Percentiles rank a stretch among this genome's conserved stretches.
These are phyloP conservation scores for Mastomys natalensis DNA, from an alignment of 2,113 vertebrate species.

Conservation along the genomic window DNA sequence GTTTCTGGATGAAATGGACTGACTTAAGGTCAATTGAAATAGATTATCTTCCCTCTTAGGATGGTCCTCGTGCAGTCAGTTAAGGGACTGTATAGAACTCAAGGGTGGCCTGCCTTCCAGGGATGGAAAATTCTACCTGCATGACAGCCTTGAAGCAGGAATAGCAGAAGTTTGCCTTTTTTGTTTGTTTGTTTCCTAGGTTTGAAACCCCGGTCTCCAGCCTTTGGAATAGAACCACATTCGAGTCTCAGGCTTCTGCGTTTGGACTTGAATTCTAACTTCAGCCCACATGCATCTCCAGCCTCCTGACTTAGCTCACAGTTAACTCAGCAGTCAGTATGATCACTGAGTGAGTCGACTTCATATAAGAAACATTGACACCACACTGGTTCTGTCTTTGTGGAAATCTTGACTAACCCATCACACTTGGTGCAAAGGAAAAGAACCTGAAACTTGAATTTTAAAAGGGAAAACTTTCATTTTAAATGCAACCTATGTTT, in stretches of 20 bases:
- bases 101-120: not conserved
- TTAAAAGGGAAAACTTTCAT: not conserved
- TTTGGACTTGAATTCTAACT: not conserved
- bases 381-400: not conserved
- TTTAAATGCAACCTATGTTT: not conserved
- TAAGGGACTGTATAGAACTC: not conserved
- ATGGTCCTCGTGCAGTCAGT: not conserved
- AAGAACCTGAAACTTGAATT: constrained; percentile 18
- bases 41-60: not conserved
- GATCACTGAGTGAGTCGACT: not conserved
- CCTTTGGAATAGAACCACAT: not conserved
- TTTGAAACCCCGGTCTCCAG: not conserved
- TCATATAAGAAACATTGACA: not conserved
- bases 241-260: not conserved
- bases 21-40: not conserved
- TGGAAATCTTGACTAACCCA: not conserved
- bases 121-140: not conserved
- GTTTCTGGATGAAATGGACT: not conserved
- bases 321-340: not conserved
- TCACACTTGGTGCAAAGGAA: not conserved
- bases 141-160: not conserved
- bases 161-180: not conserved
- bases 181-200: not conserved
- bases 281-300: not conserved
- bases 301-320: not conserved